A percentile compares a stretch with the other conserved stretches of the same genome.
These are phyloP conservation scores for Labeo rohita DNA, from an alignment of 2,113 vertebrate species.

Conservation along the genomic window DNA sequence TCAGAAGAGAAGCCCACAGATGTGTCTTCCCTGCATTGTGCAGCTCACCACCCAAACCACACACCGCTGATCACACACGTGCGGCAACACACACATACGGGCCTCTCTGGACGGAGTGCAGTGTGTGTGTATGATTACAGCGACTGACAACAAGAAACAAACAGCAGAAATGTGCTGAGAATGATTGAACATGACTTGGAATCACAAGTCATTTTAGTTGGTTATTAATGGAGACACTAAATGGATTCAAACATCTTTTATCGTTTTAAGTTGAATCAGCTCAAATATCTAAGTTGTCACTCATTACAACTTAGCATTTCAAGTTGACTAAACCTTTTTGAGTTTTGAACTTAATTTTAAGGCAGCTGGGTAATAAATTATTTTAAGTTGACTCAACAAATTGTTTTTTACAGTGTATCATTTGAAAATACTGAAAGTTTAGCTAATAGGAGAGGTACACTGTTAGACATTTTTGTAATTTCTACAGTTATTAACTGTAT, in stretches of 20 bases:
- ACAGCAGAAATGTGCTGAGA: constrained; percentile 34
- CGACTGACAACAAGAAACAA: constrained; percentile 52
- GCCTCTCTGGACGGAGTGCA: constrained; percentile 29
- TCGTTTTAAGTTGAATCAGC: no score
- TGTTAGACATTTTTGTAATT: no score
- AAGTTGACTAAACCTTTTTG: no score
- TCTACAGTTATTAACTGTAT: no score
- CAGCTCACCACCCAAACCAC: constrained; percentile 57
- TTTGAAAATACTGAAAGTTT: neutral
- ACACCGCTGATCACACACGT: constrained; percentile 52
- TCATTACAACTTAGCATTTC: no score
- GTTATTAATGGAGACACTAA: neutral
- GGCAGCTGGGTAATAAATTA: no score
- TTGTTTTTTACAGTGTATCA: no score
- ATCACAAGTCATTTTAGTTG: neutral
- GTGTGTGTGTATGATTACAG: constrained; percentile 33
- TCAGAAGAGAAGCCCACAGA: neutral
- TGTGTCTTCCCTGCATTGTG: neutral
- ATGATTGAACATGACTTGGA: constrained; percentile 21
- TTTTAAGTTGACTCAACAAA: no score
- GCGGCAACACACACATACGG: constrained; percentile 44
- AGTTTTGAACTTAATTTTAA: no score
- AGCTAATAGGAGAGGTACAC: neutral
- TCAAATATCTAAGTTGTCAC: no score
- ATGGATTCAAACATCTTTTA: neutral